Conservation (phyloP, 2,797 vertebrate genomes). For the Coreius guichenoti region DNA sequence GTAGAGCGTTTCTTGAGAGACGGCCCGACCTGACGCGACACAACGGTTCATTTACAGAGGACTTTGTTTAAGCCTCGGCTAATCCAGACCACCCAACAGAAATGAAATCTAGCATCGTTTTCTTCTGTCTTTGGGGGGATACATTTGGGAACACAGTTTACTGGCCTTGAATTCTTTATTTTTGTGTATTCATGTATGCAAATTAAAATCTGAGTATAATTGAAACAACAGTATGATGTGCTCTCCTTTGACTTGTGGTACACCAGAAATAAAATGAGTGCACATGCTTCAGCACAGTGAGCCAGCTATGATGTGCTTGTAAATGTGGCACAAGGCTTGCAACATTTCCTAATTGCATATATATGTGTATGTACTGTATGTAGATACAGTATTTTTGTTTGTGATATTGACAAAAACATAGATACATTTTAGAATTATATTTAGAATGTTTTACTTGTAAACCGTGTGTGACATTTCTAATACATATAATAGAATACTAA, state of each 20-base stretch:
- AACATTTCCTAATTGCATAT: too few species aligned
- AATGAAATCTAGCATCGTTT: constrained; percentile 8
- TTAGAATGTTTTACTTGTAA: too few species aligned
- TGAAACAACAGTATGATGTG: constrained; percentile 15
- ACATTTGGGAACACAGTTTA: background rate
- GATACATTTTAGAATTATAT: too few species aligned
- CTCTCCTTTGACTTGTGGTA: background rate
- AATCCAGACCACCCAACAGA: constrained; percentile 43
- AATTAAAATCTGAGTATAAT: constrained; percentile 9
- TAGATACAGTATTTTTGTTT: too few species aligned
- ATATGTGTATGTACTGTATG: too few species aligned
- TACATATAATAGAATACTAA: too few species aligned
- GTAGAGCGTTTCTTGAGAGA: constrained; percentile 8
- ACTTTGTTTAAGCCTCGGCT: constrained; percentile 47
- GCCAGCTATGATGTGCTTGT: background rate
- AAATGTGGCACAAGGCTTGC: too few species aligned
- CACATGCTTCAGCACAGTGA: background rate
- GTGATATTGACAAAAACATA: too few species aligned
- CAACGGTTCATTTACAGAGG: constrained; percentile 49
- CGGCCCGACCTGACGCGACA: background rate
- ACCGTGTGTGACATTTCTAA: too few species aligned
- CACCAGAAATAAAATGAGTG: background rate
- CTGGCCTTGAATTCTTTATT: constrained; percentile 2
- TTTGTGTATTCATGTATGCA: constrained; percentile 38
- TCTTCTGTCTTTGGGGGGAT: background rate